These are phyloP conservation scores for Nyctereutes procyonoides DNA, from an alignment of 2,113 vertebrate genomes.

Conservation along the genomic window DNA sequence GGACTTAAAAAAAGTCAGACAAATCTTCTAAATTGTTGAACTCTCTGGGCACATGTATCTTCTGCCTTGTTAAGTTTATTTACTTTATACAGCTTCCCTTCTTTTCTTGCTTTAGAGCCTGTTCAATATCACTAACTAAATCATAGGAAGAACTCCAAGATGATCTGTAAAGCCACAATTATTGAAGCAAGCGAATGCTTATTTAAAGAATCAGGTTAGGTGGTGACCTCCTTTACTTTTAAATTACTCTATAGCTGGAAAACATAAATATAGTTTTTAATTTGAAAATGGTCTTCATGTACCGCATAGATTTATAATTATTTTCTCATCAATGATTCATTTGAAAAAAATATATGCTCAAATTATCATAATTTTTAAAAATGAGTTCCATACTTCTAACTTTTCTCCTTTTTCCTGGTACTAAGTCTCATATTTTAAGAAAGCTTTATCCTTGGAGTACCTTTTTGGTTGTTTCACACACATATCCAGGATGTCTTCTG, in stretches of 20 bases:
- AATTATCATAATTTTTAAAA: not conserved
- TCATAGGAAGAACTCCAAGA: not conserved
- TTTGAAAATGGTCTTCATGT: not conserved
- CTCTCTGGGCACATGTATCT: slow-evolving; percentile 52
- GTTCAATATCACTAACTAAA: slow-evolving; percentile 59
- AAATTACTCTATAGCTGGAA: not conserved
- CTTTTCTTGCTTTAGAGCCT: slow-evolving; percentile 60
- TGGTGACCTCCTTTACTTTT: not conserved
- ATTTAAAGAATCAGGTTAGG: slow-evolving; percentile 4
- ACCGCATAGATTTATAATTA: slow-evolving; percentile 6
- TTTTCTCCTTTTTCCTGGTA: not conserved
- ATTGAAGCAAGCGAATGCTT: not conserved
- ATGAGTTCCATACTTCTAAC: not conserved
- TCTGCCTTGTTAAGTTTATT: slow-evolving; percentile 69
- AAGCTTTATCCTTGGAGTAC: not conserved
- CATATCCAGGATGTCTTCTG: not conserved
- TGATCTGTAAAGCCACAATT: not conserved
- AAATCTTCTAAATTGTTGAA: slow-evolving; percentile 70
- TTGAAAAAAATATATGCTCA: not conserved
- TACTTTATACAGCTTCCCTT: slow-evolving; percentile 66
- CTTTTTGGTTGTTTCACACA: not conserved
- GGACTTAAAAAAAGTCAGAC: slow-evolving; percentile 52
- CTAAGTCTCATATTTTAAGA: not conserved
- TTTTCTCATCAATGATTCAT: not conserved
- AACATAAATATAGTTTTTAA: not conserved